Conservation (phyloP, 1,140 invertebrate genomes). For the Drosophila insularis region DNA sequence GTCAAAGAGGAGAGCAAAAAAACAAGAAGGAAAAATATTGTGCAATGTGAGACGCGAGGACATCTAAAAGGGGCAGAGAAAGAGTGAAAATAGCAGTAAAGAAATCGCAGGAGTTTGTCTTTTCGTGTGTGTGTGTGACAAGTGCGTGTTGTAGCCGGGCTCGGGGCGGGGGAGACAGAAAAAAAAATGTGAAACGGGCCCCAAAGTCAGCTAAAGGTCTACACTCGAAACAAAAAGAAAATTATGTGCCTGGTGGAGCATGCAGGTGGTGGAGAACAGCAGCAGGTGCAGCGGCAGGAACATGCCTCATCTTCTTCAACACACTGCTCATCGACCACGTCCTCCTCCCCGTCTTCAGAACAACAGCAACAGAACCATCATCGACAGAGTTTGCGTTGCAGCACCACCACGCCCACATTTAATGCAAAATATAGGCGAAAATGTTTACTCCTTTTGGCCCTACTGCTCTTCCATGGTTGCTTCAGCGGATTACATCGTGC, state of each 20-base stretch:
- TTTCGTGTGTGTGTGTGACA: constrained; percentile 31
- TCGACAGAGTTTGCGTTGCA: constrained; percentile 35
- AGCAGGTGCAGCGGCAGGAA: constrained; percentile 19
- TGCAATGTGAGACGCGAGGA: constrained; percentile 2
- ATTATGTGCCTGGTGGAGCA: constrained; percentile 74
- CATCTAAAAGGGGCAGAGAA: neutral
- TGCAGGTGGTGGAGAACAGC: constrained; percentile 45
- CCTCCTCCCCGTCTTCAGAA: constrained; percentile 16
- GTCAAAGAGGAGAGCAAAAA: neutral
- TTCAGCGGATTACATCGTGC: constrained; percentile 68
- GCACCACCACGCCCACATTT: constrained; percentile 71
- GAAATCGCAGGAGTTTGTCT: constrained; percentile 60
- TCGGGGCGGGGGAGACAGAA: neutral
- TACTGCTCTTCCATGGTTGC: constrained; percentile 72
- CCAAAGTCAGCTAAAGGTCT: constrained; percentile 50
- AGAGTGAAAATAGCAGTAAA: constrained; percentile 8
- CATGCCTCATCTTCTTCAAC: constrained; percentile 28
- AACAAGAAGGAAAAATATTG: constrained; percentile 4
- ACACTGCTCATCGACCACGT: constrained; percentile 24
- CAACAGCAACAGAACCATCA: constrained; percentile 34
- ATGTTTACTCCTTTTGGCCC: constrained; percentile 68
- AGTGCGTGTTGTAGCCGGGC: constrained; percentile 1
- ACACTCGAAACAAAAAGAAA: constrained; percentile 23
- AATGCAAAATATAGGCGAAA: constrained; percentile 82
- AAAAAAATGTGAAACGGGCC: constrained; percentile 54